Percentiles rank a stretch among this genome's conserved stretches.
Evolutionary conservation across 1,140 invertebrate genomes (phyloP).

Genomic region (Aphelenchoides besseyi): DNA sequence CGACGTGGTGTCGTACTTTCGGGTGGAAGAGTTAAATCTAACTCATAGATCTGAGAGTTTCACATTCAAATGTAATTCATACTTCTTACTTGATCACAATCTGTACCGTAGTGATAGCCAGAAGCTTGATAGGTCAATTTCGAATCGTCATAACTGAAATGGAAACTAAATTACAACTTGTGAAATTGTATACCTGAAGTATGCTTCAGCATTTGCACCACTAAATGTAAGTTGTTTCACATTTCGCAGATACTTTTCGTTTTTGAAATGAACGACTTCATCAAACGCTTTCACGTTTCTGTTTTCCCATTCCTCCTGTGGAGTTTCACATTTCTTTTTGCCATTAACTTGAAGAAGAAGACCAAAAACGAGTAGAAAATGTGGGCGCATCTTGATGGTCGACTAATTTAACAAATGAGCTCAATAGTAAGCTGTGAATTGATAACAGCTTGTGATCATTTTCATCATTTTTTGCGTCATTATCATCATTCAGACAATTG

Average conservation of each 20-base stretch:
- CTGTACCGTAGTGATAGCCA: conserved; percentile 38
- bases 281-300: not conserved
- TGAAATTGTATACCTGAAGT: conserved; percentile 47
- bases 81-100: conserved; percentile 43
- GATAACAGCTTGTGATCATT: not conserved
- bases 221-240: conserved; percentile 50
- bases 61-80: not conserved
- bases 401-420: no score
- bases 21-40: conserved; percentile 40
- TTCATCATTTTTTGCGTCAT: not conserved
- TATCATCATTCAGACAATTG: not conserved
- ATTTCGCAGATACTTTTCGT: conserved; percentile 44
- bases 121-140: conserved; percentile 46
- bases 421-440: not conserved
- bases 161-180: no score
- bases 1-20: conserved; percentile 21
- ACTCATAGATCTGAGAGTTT: conserved; percentile 42
- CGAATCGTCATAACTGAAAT: conserved; percentile 43
- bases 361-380: conserved; percentile 11
- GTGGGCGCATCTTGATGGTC: no score
- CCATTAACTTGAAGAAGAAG: not conserved
- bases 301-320: not conserved
- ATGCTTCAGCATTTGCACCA: conserved; percentile 50
- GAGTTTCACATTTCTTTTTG: conserved; percentile 1
- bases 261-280: conserved; percentile 34